Base-by-base conservation (phyloP, 2,888 invertebrate genomes). In the Andrena camellia region DNA sequence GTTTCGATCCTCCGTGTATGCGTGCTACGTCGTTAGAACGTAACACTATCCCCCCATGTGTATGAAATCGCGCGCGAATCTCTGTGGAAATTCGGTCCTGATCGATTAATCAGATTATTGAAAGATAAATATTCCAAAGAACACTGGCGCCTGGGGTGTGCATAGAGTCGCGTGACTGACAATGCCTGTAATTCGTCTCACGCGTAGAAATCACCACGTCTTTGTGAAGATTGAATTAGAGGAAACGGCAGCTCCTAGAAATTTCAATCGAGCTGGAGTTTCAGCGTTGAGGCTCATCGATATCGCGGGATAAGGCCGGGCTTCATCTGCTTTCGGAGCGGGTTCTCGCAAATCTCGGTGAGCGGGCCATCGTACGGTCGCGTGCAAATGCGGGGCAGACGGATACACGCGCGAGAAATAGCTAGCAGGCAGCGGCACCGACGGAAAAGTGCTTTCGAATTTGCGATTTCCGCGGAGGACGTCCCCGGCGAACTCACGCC, bases 401-500 rank as follows among this genome's bases (percentile, higher is more conserved):
- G 70, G 50, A 57, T 57, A 4, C 57, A 26, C 57, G 23, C 23
- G 23, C 57, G 26, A 57, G 57, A 52, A 52, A 20, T 52, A 52
- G 57, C 3, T 57, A 10, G 57, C 57, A 26, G 57, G 57, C 23
- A 26, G 57, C 23, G 57, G 69, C 57, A 75, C 64, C 70, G 74
- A 67, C 71, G 78, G 83, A 79, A 85, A 86, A 86, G 85, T 87
- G 83, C 86, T 88, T 84, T 89, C 75, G 85, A 90, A 90, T 91
- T 90, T 85, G 86, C 88, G 87, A 89, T 90, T 89, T 90, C 85
- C 85, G 64, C 69, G 79, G 62, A 77, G 74, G 75, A 75, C 83
- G 75, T 80, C 63, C 71, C 67, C 62, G 63, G 77, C 64, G 31
- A 62, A 59, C 70, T 74, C 78, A 77, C 68, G 80, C 76, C 84